Evolutionary conservation across 1,140 invertebrate species (phyloP), one percentile per base, ranked within the genome.

Genomic region (Melipona quadrifasciata): DNA sequence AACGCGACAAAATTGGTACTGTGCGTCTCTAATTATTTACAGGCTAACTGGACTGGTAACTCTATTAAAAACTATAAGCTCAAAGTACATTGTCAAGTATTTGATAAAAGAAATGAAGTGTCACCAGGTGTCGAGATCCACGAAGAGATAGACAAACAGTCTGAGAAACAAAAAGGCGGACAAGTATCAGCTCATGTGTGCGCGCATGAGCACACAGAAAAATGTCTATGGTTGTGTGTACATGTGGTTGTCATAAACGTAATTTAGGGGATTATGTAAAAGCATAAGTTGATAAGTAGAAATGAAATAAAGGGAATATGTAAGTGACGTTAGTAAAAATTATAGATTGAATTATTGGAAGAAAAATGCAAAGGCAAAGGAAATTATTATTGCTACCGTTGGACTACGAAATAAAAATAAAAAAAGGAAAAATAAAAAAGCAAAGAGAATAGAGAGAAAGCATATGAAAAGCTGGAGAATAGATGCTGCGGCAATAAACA

Each of bases 401-500:
- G 39, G 34, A 8, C 39, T 27, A 76, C 53, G 5, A 51, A 27
- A 64, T 5, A 83, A n/a, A 19, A 31, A 14, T 8, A 24, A 1
- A 34, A 47, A 47, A 0, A 47, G 6, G 8, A 47, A 39, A 39
- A 0, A 39, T 39, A 47, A 47, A 10, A 8, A 8, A 47, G 73
- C 24, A 67, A 31, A 11, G 67, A 17, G 58, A 78, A 58, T 31
- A 78, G 57, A 57, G 17, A 67, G 11, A 74, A 68, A 65, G 75
- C 4, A 73, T 24, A 16, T 72, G 16, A 72, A 31, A 72, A 27
- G 39, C 65, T 14, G 74, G 31, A 73, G 31, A 39, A 61, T 27
- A 61, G 73, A 74, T 73, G 82, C 77, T 73, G 82, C 77, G 65
- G 81, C 80, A 72, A 82, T 80, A 84, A 80, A 80, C 21, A 47